Evolutionary conservation across 1,140 invertebrate species (phyloP).

Genomic region (Sinonovacula constricta): DNA sequence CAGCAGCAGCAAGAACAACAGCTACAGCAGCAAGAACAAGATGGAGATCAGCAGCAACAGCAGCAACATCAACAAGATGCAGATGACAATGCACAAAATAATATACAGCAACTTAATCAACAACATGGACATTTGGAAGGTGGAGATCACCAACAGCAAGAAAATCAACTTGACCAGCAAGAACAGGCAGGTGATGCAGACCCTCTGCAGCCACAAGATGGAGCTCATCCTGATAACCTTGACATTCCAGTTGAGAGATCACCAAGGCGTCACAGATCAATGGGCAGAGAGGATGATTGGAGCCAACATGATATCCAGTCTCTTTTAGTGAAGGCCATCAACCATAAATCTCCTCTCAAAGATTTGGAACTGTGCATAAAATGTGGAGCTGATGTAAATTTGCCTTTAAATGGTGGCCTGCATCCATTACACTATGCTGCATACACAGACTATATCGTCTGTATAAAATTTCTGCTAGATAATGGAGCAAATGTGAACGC

Average conservation of each 20-base stretch:
- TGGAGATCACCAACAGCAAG: too few relatives aligned
- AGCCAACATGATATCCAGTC: slow-evolving; percentile 55
- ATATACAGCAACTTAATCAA: too few relatives aligned
- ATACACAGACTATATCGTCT: slow-evolving; percentile 90
- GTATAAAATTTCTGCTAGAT: slow-evolving; percentile 80
- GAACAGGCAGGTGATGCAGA: too few relatives aligned
- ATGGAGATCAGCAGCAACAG: not conserved
- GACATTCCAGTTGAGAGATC: too few relatives aligned
- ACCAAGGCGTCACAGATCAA: too few relatives aligned
- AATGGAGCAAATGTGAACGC: slow-evolving; percentile 90
- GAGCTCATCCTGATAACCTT: too few relatives aligned
- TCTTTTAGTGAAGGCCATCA: slow-evolving; percentile 54
- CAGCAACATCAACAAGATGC: not conserved
- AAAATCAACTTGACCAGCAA: too few relatives aligned
- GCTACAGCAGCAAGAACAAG: not conserved
- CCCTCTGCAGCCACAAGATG: too few relatives aligned
- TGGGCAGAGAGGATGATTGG: slow-evolving; percentile 52
- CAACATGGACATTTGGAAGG: too few relatives aligned
- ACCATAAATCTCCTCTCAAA: slow-evolving; percentile 83
- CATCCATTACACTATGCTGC: slow-evolving; percentile 95
- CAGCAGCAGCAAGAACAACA: slow-evolving; percentile 1
- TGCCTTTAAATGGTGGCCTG: slow-evolving; percentile 83
- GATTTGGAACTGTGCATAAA: slow-evolving; percentile 82
- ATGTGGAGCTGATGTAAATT: slow-evolving; percentile 76
- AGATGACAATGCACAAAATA: too few relatives aligned